Evolutionary conservation across 2,113 vertebrate species (phyloP).

Genomic region (Ovis canadensis): DNA sequence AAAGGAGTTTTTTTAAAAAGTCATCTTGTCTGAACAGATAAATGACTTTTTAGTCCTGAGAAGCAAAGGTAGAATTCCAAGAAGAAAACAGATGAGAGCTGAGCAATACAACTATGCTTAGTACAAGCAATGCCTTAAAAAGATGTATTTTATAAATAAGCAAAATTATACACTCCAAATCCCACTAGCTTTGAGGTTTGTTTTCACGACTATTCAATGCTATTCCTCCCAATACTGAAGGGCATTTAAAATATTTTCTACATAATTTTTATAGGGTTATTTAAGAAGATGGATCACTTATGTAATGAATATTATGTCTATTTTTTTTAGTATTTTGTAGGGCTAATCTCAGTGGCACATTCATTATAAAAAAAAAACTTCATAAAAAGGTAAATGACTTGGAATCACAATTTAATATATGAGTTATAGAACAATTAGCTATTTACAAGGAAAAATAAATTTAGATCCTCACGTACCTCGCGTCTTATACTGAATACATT

Average conservation of each 20-base stretch:
- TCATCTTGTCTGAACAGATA: neutral
- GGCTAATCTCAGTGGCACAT: neutral
- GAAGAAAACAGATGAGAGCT: neutral
- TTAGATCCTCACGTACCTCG: neutral
- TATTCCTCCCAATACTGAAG: neutral
- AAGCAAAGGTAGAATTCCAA: neutral
- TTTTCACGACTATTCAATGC: neutral
- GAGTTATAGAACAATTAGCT: neutral
- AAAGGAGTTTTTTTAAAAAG: neutral
- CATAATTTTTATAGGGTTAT: neutral
- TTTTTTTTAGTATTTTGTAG: neutral
- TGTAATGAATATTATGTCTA: neutral
- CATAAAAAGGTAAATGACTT: neutral
- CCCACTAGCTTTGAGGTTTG: neutral
- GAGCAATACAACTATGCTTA: neutral
- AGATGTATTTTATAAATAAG: constrained; percentile 23
- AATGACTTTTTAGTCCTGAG: neutral
- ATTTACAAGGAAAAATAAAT: neutral
- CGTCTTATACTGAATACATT: neutral
- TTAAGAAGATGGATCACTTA: neutral
- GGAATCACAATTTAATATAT: neutral
- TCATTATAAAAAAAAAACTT: constrained; percentile 41
- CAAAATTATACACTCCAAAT: neutral
- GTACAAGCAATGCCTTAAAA: neutral
- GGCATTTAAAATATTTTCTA: neutral